These are phyloP conservation scores for Platynereis dumerilii DNA, from an alignment of 2,888 invertebrate genomes.

Conservation along the genomic window DNA sequence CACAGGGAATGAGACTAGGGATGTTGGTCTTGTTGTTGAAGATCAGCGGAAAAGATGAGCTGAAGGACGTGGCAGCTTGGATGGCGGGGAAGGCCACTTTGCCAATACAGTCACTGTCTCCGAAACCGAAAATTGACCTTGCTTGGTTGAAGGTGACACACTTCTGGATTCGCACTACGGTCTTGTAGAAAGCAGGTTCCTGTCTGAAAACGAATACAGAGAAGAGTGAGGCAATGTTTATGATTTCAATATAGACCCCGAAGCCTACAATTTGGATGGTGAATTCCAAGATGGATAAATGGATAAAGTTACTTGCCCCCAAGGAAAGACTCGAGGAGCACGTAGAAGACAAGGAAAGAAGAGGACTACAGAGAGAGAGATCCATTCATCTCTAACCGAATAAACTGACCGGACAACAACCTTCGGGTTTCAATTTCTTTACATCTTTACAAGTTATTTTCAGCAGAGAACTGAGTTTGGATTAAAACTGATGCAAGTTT, in stretches of 20 bases:
- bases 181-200: slow-evolving; percentile 89
- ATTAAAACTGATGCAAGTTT: neutral
- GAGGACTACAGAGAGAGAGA: too few species aligned
- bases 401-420: neutral
- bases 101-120: slow-evolving; percentile 93
- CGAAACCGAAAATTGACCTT: slow-evolving; percentile 97
- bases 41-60: slow-evolving; percentile 75
- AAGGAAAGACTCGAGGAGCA: too few species aligned
- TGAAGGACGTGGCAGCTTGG: slow-evolving; percentile 92
- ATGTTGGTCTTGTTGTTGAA: slow-evolving; percentile 78
- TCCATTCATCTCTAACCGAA: too few species aligned
- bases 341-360: neutral
- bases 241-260: too few species aligned
- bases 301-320: too few species aligned
- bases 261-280: too few species aligned
- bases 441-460: neutral
- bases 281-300: too few species aligned
- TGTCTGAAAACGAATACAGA: slow-evolving; percentile 73
- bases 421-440: too few species aligned
- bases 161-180: slow-evolving; percentile 89
- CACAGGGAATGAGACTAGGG: slow-evolving; percentile 91
- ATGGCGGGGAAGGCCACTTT: slow-evolving; percentile 96
- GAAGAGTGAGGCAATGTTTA: neutral
- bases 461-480: neutral
- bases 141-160: slow-evolving; percentile 97